Percentiles rank a stretch among this genome's conserved stretches.
Evolutionary conservation across 1,140 invertebrate genomes (phyloP).

Genomic region (Melitaea cinxia): DNA sequence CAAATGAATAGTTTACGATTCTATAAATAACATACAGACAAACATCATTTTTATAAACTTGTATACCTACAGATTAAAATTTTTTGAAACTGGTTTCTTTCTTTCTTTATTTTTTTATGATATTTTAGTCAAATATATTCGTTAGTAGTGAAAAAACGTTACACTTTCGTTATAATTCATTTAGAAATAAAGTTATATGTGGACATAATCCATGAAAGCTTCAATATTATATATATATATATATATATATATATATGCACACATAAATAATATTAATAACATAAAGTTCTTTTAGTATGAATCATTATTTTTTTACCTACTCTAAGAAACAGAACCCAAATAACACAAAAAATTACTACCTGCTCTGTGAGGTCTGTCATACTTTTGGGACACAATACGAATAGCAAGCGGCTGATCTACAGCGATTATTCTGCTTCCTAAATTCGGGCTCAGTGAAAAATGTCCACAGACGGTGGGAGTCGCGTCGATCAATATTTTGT

Average conservation of each 20-base stretch:
- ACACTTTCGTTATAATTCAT: too few species aligned
- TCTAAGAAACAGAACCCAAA: conserved; percentile 56
- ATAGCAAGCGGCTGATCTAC: conserved; percentile 64
- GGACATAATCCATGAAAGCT: too few species aligned
- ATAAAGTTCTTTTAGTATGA: conserved; percentile 42
- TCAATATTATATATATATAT: too few species aligned
- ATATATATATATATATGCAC: background rate
- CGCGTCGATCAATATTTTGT: conserved; percentile 79
- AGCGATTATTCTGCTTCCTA: conserved; percentile 67
- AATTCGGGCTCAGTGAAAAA: conserved; percentile 63
- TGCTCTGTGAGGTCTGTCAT: conserved; percentile 58
- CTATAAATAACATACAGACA: too few species aligned
- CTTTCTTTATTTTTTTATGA: too few species aligned
- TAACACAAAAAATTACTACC: conserved; percentile 76
- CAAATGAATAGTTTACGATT: too few species aligned
- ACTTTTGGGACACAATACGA: conserved; percentile 63
- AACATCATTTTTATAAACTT: too few species aligned
- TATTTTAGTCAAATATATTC: too few species aligned
- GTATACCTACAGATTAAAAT: too few species aligned
- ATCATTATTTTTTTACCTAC: conserved; percentile 50
- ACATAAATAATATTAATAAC: background rate
- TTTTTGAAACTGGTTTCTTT: too few species aligned
- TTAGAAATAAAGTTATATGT: too few species aligned
- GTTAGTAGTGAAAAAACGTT: too few species aligned
- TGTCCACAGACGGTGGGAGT: conserved; percentile 65